A percentile compares a stretch with the other conserved stretches of the same genome.
phyloP scores from a whole-genome alignment of 2,113 vertebrate genomes.

The Gadus macrocephalus region DNA sequence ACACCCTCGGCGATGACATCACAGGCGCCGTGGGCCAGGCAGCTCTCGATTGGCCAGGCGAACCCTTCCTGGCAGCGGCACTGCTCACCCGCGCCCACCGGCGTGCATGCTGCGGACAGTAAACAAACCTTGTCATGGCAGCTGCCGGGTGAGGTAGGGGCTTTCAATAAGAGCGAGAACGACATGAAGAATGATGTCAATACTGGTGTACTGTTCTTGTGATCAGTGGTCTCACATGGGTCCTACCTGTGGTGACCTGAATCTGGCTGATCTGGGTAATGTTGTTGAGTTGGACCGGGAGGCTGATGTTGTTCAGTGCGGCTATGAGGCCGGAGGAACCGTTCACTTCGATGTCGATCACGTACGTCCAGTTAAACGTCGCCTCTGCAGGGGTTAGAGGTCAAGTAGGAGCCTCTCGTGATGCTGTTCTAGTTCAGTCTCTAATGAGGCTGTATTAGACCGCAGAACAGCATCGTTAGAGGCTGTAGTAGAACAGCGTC shows the following conservation, averaged over 20 bases:
- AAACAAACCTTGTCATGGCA: no score
- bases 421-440: no score
- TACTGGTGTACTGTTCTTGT: no score
- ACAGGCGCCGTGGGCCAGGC: conserved; percentile 49
- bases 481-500: no score
- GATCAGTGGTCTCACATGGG: no score
- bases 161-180: no score
- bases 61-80: conserved; percentile 62
- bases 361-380: conserved; percentile 28
- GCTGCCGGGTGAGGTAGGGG: no score
- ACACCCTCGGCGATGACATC: conserved; percentile 17
- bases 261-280: conserved; percentile 25
- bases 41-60: conserved; percentile 47
- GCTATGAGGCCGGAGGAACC: conserved; percentile 24
- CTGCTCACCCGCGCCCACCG: conserved; percentile 36
- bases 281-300: conserved; percentile 41
- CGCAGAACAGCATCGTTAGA: no score
- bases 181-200: no score
- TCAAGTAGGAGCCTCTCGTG: no score
- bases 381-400: conserved; percentile 13
- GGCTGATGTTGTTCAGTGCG: conserved; percentile 10
- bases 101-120: conserved; percentile 46
- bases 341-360: conserved; percentile 40
- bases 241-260: conserved; percentile 53
- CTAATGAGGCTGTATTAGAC: no score